A percentile compares a stretch with the other conserved stretches of the same genome.
These are phyloP conservation scores for Brienomyrus longianalis DNA, from an alignment of 2,113 vertebrate species.

Conservation along the genomic window DNA sequence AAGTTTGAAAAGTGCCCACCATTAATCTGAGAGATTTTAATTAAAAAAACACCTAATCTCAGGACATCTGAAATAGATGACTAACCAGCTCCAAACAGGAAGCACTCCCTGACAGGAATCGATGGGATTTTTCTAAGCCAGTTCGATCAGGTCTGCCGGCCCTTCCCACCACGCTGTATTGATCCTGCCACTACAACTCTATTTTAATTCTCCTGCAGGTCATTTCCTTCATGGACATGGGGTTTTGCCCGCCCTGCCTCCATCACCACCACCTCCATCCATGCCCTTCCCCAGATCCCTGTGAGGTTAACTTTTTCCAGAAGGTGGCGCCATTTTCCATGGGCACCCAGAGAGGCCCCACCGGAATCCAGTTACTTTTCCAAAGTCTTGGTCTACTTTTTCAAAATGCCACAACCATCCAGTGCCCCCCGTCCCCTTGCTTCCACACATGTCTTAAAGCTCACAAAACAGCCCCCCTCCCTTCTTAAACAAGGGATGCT, in stretches of 20 bases:
- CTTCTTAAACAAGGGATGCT: neutral
- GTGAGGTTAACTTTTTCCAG: neutral
- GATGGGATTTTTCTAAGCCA: constrained; percentile 70
- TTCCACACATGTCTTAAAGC: neutral
- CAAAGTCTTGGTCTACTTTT: neutral
- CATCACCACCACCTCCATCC: neutral
- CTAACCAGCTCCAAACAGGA: constrained; percentile 70
- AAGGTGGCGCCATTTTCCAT: neutral
- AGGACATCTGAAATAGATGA: constrained; percentile 72
- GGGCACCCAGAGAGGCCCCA: neutral
- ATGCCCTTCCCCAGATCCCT: neutral
- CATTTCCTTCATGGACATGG: neutral
- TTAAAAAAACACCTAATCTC: constrained; percentile 38
- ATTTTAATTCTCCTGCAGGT: constrained; percentile 48
- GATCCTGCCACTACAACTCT: constrained; percentile 62
- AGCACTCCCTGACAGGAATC: constrained; percentile 69
- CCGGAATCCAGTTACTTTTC: neutral
- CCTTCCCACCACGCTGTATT: constrained; percentile 41
- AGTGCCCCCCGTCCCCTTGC: neutral
- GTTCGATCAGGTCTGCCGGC: constrained; percentile 54
- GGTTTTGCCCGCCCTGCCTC: neutral
- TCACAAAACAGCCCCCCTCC: neutral
- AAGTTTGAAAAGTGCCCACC: neutral
- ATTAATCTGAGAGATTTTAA: constrained; percentile 8
- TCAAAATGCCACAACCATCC: neutral